Evolutionary conservation across 2,113 vertebrate species (phyloP).

Genomic region (Otus sunia): DNA sequence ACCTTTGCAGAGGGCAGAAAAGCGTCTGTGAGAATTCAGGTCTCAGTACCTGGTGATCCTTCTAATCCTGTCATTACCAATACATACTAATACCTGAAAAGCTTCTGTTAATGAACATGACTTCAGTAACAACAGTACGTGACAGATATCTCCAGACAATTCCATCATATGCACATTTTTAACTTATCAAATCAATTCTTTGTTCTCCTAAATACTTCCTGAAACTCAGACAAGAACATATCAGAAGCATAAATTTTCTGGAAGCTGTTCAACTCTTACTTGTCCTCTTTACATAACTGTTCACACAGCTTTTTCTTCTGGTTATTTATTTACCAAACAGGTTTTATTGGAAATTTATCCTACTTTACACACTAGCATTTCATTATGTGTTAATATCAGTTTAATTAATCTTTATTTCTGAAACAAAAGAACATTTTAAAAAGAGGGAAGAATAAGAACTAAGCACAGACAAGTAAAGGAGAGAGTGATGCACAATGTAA

Average conservation of each 20-base stretch:
- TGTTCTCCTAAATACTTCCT: not conserved
- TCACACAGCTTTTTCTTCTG: not conserved
- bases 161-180: not conserved
- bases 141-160: not conserved
- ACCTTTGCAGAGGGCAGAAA: not conserved
- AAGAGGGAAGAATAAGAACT: not conserved
- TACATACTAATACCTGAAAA: not conserved
- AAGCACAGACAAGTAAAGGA: not conserved
- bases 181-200: not conserved
- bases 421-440: not conserved
- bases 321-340: not conserved
- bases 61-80: not conserved
- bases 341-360: not conserved
- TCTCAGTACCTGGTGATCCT: not conserved
- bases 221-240: not conserved
- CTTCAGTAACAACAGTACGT: not conserved
- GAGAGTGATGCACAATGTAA: not conserved
- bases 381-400: not conserved
- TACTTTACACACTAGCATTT: not conserved
- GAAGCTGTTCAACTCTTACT: not conserved
- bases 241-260: not conserved
- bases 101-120: not conserved
- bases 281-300: not conserved
- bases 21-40: not conserved
- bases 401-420: not conserved